Percentiles rank a stretch among this genome's conserved stretches.
These are phyloP conservation scores for Catamblyrhynchus diadema DNA, from an alignment of 2,797 vertebrate species.

Conservation along the genomic window DNA sequence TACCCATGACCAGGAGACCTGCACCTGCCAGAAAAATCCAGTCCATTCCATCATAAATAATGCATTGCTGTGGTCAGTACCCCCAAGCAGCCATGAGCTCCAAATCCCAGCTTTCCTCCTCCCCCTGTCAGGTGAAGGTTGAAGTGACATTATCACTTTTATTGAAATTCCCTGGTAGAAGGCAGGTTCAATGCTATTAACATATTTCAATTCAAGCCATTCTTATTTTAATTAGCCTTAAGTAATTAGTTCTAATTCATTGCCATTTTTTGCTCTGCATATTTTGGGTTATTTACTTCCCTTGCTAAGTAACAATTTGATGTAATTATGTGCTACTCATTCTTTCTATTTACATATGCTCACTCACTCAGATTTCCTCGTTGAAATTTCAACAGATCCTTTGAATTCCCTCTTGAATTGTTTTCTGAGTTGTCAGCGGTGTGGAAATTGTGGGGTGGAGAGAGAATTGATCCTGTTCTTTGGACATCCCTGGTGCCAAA, in stretches of 20 bases:
- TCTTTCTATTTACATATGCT: conserved; percentile 71
- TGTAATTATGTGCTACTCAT: conserved; percentile 76
- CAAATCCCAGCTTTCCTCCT: neutral
- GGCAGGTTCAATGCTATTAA: conserved; percentile 72
- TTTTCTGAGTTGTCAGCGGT: conserved; percentile 46
- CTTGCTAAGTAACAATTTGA: conserved; percentile 77
- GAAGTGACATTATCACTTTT: conserved; percentile 44
- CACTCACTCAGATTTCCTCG: conserved; percentile 42
- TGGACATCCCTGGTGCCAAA: conserved; percentile 29
- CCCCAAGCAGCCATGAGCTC: neutral
- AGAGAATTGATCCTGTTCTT: conserved; percentile 42
- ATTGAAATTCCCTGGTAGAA: conserved; percentile 66
- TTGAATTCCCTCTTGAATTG: conserved; percentile 31
- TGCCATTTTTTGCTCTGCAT: conserved; percentile 68
- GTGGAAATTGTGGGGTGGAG: conserved; percentile 46
- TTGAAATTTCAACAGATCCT: conserved; percentile 44
- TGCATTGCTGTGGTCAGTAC: neutral
- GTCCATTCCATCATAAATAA: conserved; percentile 8
- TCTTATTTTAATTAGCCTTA: conserved; percentile 84
- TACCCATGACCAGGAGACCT: neutral
- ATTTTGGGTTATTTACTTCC: conserved; percentile 81
- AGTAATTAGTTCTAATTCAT: conserved; percentile 82
- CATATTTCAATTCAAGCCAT: conserved; percentile 75
- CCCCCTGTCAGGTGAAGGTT: conserved; percentile 3
- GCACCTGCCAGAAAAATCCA: neutral